These are phyloP conservation scores for Metaphire vulgaris DNA, from an alignment of 1,140 invertebrate species.

Conservation along the genomic window DNA sequence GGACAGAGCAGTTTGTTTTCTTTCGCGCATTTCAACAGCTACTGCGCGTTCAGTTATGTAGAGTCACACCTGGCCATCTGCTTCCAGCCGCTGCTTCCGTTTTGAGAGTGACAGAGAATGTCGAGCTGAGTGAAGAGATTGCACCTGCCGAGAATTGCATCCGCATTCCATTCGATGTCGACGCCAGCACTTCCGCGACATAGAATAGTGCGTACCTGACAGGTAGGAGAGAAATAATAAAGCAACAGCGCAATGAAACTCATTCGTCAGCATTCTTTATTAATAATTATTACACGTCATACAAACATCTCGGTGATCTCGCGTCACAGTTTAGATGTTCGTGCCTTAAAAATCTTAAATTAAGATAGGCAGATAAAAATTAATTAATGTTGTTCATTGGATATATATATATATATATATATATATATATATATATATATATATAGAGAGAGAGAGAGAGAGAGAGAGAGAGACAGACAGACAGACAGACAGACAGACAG, in stretches of 20 bases:
- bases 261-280: not conserved
- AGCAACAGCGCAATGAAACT: not conserved
- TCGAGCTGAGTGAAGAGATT: slow-evolving; percentile 30
- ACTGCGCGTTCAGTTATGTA: too few species aligned
- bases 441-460: too few species aligned
- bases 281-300: not conserved
- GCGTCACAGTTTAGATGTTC: not conserved
- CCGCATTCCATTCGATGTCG: not conserved
- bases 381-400: too few species aligned
- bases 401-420: too few species aligned
- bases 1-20: too few species aligned
- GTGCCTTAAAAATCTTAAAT: too few species aligned
- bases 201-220: not conserved
- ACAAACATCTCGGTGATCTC: not conserved
- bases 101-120: slow-evolving; percentile 26
- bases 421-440: too few species aligned
- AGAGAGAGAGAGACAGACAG: too few species aligned
- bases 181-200: not conserved
- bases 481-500: too few species aligned
- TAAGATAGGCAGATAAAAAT: too few species aligned
- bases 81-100: slow-evolving; percentile 27
- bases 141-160: not conserved
- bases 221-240: too few species aligned
- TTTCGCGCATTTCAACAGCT: too few species aligned
- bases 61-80: slow-evolving; percentile 15